Evolutionary conservation across 2,888 invertebrate species (phyloP).

Genomic region (Achlya flavicornis): DNA sequence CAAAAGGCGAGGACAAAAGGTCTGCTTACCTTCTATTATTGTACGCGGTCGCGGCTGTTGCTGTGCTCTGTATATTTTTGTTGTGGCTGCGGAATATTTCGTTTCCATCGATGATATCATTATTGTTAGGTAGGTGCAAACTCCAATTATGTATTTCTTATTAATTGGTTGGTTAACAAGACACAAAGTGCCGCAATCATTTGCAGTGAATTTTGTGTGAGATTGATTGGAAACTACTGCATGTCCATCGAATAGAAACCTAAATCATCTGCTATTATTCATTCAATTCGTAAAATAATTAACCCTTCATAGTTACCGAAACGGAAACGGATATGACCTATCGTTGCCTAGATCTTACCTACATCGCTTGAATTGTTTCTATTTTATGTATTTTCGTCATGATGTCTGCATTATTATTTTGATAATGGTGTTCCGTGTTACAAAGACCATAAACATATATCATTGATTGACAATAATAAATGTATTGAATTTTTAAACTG

Average conservation of each 20-base stretch:
- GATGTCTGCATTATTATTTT: neutral
- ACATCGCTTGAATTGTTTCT: neutral
- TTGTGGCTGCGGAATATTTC: slow-evolving; percentile 9
- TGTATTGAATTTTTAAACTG: too few relatives aligned
- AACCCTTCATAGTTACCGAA: neutral
- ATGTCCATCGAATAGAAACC: neutral
- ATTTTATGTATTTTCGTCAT: neutral
- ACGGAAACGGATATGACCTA: slow-evolving; percentile 1
- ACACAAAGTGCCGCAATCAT: neutral
- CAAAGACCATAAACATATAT: neutral
- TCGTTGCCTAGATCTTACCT: neutral
- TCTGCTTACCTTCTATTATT: neutral
- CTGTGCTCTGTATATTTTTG: slow-evolving; percentile 1
- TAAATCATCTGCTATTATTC: neutral
- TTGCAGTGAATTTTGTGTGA: neutral
- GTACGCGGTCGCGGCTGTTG: neutral
- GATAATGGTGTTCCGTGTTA: neutral
- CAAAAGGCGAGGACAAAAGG: neutral
- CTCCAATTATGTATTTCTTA: neutral
- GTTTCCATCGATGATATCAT: slow-evolving; percentile 4
- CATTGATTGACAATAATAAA: neutral
- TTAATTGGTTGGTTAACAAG: neutral
- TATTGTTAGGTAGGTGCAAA: neutral
- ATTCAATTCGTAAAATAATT: neutral
- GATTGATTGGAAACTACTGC: neutral